phyloP scores from a whole-genome alignment of 2,113 vertebrate species.

The Ailuropoda melanoleuca region DNA sequence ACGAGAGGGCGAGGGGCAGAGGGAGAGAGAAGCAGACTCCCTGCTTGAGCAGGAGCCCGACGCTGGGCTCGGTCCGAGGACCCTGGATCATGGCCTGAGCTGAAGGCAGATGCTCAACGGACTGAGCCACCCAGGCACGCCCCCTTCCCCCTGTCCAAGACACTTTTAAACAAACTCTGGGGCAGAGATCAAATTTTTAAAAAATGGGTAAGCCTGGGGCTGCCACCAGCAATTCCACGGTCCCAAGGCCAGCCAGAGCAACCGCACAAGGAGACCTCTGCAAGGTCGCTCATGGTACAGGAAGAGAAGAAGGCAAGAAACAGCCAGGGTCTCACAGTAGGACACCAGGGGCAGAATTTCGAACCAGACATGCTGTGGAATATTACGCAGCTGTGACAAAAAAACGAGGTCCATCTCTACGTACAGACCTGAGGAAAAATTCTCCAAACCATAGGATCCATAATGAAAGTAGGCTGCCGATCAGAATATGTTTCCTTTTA shows the following conservation, averaged over 20 bases:
- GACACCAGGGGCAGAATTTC: background rate
- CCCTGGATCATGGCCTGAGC: background rate
- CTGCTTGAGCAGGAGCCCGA: background rate
- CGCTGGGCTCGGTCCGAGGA: background rate
- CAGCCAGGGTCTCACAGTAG: background rate
- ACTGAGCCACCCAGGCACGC: background rate
- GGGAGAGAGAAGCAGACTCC: background rate
- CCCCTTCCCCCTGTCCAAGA: background rate
- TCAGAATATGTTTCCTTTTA: background rate
- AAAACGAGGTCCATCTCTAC: background rate
- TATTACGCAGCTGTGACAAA: background rate
- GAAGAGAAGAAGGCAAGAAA: background rate
- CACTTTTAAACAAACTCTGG: background rate
- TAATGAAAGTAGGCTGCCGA: background rate
- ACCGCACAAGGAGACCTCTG: background rate
- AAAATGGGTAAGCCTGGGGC: background rate
- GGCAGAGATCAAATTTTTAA: background rate
- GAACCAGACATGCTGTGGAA: background rate
- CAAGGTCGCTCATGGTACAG: background rate
- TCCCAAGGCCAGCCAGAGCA: background rate
- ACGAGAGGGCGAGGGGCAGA: background rate
- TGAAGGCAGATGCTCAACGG: background rate
- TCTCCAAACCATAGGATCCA: background rate
- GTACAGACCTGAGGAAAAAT: background rate
- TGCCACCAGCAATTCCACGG: background rate